Evolutionary conservation across 2,797 vertebrate species (phyloP), one percentile per base, ranked within the genome.

Genomic region (Neosilurus mollespiculum): DNA sequence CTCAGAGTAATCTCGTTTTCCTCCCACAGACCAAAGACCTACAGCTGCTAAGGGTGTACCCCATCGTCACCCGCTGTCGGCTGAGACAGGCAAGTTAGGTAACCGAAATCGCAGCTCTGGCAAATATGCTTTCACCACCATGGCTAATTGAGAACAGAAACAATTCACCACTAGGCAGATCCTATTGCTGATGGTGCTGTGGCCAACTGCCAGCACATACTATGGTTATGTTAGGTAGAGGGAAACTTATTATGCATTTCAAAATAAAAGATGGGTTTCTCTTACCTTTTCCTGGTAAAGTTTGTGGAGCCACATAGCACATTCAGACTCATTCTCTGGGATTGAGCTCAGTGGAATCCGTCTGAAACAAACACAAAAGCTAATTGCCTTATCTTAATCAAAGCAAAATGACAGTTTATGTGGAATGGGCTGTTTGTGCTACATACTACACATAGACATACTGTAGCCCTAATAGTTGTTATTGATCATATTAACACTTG

Each of bases 271-370:
- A 72, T 51, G 22, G 43, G 8, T 53, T 62, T 1, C 56, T 71
- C 93, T 89, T 71, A 98, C 98, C 95, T 99, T 99, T 91, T 99
- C 97, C 92, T 98, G 97, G 90, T 99, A 99, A 2, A 99, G 95
- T 88, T 95, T 97, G 90, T 99, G 96, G 9, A 99, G 96, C 98
- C 98, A 99, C 65, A 92, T 91, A 0, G 95, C 95, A 86, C 97
- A 99, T 81, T 94, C 92, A 1, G 93, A 90, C 84, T 99, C 98
- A 2, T 95, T 96, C 78, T 98, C 96, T 0, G 98, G 98, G 85
- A 99, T 90, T 1, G 90, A 90, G 73, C 97, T 96, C 34, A 99
- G 90, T 3, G 98, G 97, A 90, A 99, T 99, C 84, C 98, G 92
- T 92, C 98, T 99, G 92, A 54, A 90, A 20, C 11, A 69, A 20